Percentiles rank a stretch among this genome's conserved stretches.
These are phyloP conservation scores for Orchesella cincta DNA, from an alignment of 1,140 invertebrate species.

Conservation along the genomic window DNA sequence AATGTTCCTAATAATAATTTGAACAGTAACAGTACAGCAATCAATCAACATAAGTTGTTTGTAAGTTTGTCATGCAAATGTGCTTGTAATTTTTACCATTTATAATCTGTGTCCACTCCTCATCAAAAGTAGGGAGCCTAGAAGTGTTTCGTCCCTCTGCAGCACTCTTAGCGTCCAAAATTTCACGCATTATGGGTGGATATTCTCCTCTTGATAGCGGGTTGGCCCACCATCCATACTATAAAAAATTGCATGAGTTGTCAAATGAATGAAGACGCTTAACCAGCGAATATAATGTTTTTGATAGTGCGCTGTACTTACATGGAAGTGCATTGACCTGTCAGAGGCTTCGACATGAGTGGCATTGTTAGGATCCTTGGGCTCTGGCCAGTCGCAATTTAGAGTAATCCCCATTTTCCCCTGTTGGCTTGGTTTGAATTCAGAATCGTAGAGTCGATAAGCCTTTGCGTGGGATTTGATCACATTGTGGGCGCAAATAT, in stretches of 20 bases:
- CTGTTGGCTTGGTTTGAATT: constrained; percentile 32
- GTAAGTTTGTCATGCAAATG: too few relatives aligned
- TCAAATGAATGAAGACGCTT: background rate
- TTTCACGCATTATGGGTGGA: constrained; percentile 6
- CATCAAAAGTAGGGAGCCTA: constrained; percentile 16
- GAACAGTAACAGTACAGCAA: too few relatives aligned
- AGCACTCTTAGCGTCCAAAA: background rate
- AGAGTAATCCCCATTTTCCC: constrained; percentile 42
- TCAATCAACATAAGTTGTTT: too few relatives aligned
- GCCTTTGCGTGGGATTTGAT: constrained; percentile 42
- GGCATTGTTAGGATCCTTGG: constrained; percentile 27
- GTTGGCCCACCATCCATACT: constrained; percentile 30
- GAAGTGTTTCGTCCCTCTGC: constrained; percentile 9
- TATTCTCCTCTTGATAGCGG: constrained; percentile 11
- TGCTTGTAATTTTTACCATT: background rate
- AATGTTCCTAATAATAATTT: constrained; percentile 21
- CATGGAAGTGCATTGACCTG: constrained; percentile 25
- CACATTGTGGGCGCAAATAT: constrained; percentile 38
- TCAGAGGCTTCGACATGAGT: constrained; percentile 33
- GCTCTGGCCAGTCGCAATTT: constrained; percentile 36
- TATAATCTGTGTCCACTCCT: constrained; percentile 20
- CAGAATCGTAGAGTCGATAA: constrained; percentile 39
- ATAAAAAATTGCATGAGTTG: background rate
- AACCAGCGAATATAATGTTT: background rate
- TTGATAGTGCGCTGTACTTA: background rate